Base-by-base conservation (phyloP, 1,140 invertebrate genomes). In the Streblospio benedicti region DNA sequence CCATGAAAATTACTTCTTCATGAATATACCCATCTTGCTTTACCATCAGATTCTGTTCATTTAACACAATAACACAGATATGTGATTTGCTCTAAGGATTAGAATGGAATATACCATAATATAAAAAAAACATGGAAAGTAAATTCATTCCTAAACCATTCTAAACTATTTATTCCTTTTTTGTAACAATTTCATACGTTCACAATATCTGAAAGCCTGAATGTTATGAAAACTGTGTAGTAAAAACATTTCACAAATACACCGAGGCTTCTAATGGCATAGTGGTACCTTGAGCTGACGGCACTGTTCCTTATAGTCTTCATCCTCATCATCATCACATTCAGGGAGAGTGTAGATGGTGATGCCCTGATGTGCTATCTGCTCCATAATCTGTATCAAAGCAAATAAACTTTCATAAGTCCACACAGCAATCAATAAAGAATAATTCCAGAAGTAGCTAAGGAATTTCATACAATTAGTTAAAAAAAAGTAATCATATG, bases 281-380 rank as follows among this genome's bases (percentile, higher is more conserved):
- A n/a, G n/a, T n/a, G n/a, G 50, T 58, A 76, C 74, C 69, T 76
- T 76, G 3, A 77, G 67, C 60, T 75, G 74, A 50, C 66, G 54
- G 58, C 75, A 77, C 53, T 76, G 74, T 64, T 75, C 71, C 50
- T 73, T 73, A 57, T 76, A 79, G 41, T 78, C 76, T 23, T 77
- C 77, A 67, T 79, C 77, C 61, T 79, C 78, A 65, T 79, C 78
- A n/a, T 69, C 69, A 52, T 79, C 78, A 71, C 76, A 79, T 50
- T 78, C 76, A 12, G 77, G 77, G 2, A 79, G 70, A 18, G 72
- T 68, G 63, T 79, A 79, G 27, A 78, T 73, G 57, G 69, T 70
- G 51, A 79, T 77, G 20, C 71, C 70, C 62, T 75, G 56, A 28
- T 71, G 66, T 56, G 71, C 68, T 59, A 78, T 76, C 60, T 79